Conservation (phyloP, 2,113 vertebrate species). For the Ellobius talpinus region DNA sequence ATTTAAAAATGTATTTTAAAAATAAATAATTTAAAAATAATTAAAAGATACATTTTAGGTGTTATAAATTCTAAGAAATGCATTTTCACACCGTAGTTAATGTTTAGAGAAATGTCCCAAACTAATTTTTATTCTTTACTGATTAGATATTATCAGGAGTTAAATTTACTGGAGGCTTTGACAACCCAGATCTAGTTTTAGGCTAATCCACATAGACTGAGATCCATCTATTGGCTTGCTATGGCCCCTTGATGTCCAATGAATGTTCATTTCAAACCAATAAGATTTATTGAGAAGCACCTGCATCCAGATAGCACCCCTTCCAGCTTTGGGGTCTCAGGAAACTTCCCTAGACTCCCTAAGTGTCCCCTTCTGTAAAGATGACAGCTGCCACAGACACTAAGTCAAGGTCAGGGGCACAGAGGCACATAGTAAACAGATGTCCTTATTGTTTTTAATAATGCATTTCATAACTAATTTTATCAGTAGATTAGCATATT, state of each 20-base stretch:
- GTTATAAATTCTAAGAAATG: not conserved
- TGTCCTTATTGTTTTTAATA: conserved; percentile 10
- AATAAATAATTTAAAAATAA: no score
- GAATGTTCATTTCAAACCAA: not conserved
- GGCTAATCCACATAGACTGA: not conserved
- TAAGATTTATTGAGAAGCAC: not conserved
- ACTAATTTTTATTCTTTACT: not conserved
- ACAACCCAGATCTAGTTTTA: not conserved
- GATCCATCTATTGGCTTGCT: not conserved
- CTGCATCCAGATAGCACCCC: not conserved
- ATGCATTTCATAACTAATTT: not conserved
- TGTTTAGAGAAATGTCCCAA: not conserved
- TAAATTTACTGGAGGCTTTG: not conserved
- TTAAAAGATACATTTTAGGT: no score
- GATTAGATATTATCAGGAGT: not conserved
- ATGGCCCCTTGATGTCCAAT: no score
- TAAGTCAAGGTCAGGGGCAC: not conserved
- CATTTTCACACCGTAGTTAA: not conserved
- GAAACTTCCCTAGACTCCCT: not conserved
- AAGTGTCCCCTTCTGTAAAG: not conserved
- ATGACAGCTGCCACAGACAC: not conserved
- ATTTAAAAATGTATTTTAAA: not conserved
- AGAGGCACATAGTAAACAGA: not conserved
- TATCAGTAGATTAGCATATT: not conserved
- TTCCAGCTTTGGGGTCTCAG: not conserved